These are phyloP conservation scores for Ciona savignyi DNA, from an alignment of 23 tunicate genomes.

Conservation along the genomic window DNA sequence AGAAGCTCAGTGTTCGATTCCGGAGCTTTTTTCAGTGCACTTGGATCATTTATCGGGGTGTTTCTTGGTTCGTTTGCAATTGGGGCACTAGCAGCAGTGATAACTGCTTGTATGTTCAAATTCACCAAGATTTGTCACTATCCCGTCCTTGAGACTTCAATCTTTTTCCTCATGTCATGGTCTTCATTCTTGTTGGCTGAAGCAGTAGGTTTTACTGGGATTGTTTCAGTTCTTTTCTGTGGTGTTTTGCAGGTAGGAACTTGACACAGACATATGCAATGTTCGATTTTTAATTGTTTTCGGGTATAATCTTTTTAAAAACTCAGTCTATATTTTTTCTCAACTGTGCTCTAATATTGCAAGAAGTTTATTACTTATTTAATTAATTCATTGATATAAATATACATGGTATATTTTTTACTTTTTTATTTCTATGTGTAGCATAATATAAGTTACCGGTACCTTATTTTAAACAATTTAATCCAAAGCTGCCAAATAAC, in stretches of 20 bases:
- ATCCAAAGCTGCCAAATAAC: no score
- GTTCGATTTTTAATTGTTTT: no score
- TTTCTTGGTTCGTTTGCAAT: slow-evolving; percentile 93
- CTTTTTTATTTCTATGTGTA: no score
- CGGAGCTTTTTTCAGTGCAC: slow-evolving; percentile 66
- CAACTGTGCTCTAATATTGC: no score
- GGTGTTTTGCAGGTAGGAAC: slow-evolving; percentile 80
- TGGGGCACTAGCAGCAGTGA: slow-evolving; percentile 34
- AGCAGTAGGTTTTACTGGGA: slow-evolving; percentile 92
- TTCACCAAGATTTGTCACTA: slow-evolving; percentile 84
- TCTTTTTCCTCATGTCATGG: slow-evolving; percentile 96
- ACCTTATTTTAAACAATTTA: no score
- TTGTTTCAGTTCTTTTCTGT: slow-evolving; percentile 94
- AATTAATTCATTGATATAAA: no score
- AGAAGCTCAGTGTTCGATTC: slow-evolving; percentile 26
- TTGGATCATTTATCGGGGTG: slow-evolving; percentile 64
- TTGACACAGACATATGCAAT: no score
- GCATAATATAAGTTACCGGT: no score
- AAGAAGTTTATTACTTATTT: no score
- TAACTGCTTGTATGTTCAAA: slow-evolving; percentile 59
- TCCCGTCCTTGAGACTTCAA: slow-evolving; percentile 82
- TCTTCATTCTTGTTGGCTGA: slow-evolving; percentile 86
- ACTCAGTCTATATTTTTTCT: no score
- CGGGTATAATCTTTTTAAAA: no score
- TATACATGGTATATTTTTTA: no score